Percentiles rank a stretch among this genome's conserved stretches.
Evolutionary conservation across 2,797 vertebrate species (phyloP).

Genomic region (Sebastes matsubarae): DNA sequence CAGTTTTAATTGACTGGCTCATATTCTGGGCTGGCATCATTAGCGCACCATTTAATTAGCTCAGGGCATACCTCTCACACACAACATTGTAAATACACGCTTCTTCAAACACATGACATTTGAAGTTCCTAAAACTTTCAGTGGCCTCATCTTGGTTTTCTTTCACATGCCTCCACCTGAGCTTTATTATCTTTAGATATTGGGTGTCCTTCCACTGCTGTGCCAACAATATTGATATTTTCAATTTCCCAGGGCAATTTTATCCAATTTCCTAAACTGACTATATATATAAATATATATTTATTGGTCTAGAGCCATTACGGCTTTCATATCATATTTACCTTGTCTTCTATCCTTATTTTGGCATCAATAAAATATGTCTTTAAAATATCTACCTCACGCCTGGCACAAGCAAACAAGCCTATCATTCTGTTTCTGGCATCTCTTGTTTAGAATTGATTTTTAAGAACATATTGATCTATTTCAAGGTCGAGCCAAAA

Average conservation of each 20-base stretch:
- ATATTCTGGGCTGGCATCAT: slow-evolving; percentile 51
- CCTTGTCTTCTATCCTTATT: not conserved
- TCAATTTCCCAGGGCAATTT: not conserved
- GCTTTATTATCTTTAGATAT: not conserved
- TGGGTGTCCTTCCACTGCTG: not conserved
- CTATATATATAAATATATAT: not conserved
- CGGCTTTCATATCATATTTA: not conserved
- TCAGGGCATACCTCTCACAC: slow-evolving; percentile 22
- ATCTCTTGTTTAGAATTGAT: slow-evolving; percentile 18
- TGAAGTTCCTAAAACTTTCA: not conserved
- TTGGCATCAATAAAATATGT: not conserved
- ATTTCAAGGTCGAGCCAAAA: slow-evolving; percentile 21
- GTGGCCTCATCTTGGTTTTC: not conserved
- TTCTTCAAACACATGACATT: not conserved
- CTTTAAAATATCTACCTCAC: not conserved
- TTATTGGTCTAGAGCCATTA: not conserved
- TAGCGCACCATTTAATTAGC: slow-evolving; percentile 52
- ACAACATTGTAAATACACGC: not conserved
- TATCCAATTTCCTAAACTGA: not conserved
- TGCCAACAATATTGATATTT: not conserved
- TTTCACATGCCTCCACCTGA: not conserved
- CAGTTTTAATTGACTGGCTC: slow-evolving; percentile 63
- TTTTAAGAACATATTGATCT: slow-evolving; percentile 21
- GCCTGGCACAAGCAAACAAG: not conserved
- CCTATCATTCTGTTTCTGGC: slow-evolving; percentile 1